Percentiles rank a stretch among this genome's conserved stretches.
These are phyloP conservation scores for Aphaenogaster ashmeadi DNA, from an alignment of 1,140 invertebrate species.

Conservation along the genomic window DNA sequence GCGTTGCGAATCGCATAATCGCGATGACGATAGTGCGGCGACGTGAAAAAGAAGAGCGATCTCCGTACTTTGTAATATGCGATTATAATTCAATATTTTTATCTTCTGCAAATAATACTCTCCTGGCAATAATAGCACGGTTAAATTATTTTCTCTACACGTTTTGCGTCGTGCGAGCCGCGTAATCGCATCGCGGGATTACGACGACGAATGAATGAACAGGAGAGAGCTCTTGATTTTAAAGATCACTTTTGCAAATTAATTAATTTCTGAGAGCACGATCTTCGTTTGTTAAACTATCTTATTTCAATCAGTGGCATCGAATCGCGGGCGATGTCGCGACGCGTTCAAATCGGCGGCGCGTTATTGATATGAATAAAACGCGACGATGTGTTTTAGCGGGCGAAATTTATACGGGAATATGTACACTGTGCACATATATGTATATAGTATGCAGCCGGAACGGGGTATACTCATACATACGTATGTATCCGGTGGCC, in stretches of 20 bases:
- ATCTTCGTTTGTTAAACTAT: conserved; percentile 15
- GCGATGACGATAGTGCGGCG: conserved; percentile 8
- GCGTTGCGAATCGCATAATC: conserved; percentile 59
- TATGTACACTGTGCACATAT: background rate
- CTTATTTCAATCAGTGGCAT: conserved; percentile 37
- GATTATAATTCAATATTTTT: background rate
- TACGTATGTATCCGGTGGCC: background rate
- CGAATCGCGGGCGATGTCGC: background rate
- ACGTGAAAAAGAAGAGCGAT: conserved; percentile 26
- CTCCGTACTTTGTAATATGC: background rate
- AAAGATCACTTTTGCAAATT: background rate
- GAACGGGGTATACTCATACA: background rate
- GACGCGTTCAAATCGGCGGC: background rate
- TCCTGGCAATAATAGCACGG: background rate
- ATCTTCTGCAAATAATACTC: background rate
- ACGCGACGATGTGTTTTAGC: conserved; percentile 48
- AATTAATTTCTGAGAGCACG: conserved; percentile 2
- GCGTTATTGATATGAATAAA: conserved; percentile 49
- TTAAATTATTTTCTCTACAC: conserved; percentile 3
- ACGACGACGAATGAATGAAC: background rate
- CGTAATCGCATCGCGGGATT: background rate
- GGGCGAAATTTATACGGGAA: conserved; percentile 28
- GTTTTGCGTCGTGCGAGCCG: background rate
- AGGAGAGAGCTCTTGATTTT: background rate
- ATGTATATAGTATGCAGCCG: background rate